Evolutionary conservation across 2,797 vertebrate genomes (phyloP).

Genomic region (Gymnodraco acuticeps): DNA sequence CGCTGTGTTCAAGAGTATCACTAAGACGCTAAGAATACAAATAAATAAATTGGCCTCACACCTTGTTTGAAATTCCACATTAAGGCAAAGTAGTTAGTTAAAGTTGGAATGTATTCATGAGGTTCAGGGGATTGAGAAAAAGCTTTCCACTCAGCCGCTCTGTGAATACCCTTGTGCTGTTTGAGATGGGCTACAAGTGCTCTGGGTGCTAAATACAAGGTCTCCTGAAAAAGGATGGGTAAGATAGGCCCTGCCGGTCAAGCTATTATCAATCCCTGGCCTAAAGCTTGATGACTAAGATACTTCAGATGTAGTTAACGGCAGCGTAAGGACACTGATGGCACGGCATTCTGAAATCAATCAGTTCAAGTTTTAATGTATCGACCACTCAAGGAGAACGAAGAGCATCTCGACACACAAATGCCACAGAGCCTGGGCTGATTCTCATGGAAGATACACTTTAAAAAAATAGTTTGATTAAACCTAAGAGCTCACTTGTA

Average conservation of each 20-base stretch:
- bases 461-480: conserved; percentile 85
- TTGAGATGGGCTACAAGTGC: conserved; percentile 86
- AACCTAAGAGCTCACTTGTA: conserved; percentile 84
- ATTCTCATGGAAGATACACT: conserved; percentile 83
- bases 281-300: conserved; percentile 85
- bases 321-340: conserved; percentile 82
- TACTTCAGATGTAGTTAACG: conserved; percentile 87
- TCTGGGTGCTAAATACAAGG: conserved; percentile 85
- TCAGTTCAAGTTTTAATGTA: conserved; percentile 90
- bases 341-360: conserved; percentile 85
- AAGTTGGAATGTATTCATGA: conserved; percentile 87
- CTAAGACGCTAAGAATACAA: conserved; percentile 82
- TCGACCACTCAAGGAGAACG: conserved; percentile 83
- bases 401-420: conserved; percentile 78
- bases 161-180: conserved; percentile 85
- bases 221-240: conserved; percentile 86
- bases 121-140: conserved; percentile 80
- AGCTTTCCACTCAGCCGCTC: conserved; percentile 84
- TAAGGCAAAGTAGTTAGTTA: conserved; percentile 85
- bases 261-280: conserved; percentile 88
- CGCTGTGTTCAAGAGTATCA: conserved; percentile 80
- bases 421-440: conserved; percentile 69
- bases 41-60: conserved; percentile 87
- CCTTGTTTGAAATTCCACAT: conserved; percentile 85
- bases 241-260: conserved; percentile 87